Conservation (phyloP, 2,113 vertebrate species). For the Axis porcinus region DNA sequence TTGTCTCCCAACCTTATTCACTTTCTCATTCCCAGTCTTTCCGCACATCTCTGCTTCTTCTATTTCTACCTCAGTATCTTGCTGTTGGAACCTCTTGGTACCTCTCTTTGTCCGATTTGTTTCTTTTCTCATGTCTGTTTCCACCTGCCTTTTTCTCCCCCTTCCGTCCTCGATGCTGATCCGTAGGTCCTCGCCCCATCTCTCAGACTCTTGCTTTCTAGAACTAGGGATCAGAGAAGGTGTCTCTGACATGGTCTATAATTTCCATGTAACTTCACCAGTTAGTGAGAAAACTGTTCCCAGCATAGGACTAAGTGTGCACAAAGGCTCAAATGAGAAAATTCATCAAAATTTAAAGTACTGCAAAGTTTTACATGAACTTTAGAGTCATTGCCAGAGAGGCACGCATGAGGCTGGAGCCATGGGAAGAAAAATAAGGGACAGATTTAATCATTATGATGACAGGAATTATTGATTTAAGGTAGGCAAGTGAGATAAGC, state of each 20-base stretch:
- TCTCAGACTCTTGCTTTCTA: not conserved
- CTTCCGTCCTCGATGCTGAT: not conserved
- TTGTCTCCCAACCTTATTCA: not conserved
- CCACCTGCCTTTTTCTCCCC: not conserved
- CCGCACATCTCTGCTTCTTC: not conserved
- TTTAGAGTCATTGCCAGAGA: not conserved
- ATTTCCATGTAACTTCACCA: not conserved
- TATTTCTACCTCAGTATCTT: not conserved
- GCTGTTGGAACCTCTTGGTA: not conserved
- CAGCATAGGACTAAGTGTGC: not conserved
- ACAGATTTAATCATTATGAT: not conserved
- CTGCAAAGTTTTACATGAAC: not conserved
- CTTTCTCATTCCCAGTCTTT: not conserved
- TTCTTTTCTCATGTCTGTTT: not conserved
- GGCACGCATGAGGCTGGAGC: not conserved
- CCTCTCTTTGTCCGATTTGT: not conserved
- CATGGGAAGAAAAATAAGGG: not conserved
- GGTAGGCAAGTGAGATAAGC: not conserved
- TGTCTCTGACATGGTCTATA: not conserved
- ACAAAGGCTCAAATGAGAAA: not conserved
- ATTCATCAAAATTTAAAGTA: not conserved
- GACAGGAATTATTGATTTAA: not conserved
- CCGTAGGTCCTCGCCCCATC: not conserved
- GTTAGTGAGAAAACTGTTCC: not conserved
- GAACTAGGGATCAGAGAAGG: not conserved